Evolutionary conservation across 2,888 invertebrate species (phyloP).

Genomic region (Morinoia aosen): DNA sequence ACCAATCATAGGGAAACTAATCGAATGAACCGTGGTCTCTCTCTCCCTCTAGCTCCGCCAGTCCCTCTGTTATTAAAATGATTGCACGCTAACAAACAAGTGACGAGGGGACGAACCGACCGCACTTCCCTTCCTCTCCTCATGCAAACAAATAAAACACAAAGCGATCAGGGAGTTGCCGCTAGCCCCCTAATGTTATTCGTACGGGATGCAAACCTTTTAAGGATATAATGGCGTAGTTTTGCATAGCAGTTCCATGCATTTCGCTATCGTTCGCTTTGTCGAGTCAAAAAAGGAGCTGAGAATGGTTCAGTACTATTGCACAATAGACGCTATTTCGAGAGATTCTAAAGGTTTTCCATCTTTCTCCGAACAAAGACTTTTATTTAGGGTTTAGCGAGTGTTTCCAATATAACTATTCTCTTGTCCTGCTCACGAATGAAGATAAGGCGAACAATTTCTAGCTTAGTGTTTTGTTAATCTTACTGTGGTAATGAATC

Average conservation of each 20-base stretch:
- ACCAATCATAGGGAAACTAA: conserved; percentile 24
- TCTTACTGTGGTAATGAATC: neutral
- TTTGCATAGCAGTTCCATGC: conserved; percentile 1
- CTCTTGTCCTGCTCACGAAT: neutral
- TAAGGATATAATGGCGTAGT: conserved; percentile 23
- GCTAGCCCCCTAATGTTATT: neutral
- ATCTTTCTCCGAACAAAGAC: neutral
- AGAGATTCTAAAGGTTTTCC: neutral
- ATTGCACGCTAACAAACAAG: conserved; percentile 38
- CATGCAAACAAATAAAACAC: conserved; percentile 29
- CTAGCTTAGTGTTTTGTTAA: neutral
- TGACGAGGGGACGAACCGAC: conserved; percentile 28
- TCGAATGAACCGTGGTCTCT: conserved; percentile 23
- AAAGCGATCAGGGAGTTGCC: neutral
- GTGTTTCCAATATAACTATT: neutral
- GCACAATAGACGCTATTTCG: neutral
- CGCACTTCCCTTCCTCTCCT: neutral
- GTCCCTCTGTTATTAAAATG: conserved; percentile 30
- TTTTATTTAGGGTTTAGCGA: neutral
- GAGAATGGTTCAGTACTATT: neutral
- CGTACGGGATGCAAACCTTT: neutral
- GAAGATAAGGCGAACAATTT: neutral
- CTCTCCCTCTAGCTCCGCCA: neutral
- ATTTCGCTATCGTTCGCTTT: neutral
- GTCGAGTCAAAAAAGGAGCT: conserved; percentile 8